Base-by-base conservation (phyloP, 1,140 invertebrate genomes). In the Rhagoletis pomonella region DNA sequence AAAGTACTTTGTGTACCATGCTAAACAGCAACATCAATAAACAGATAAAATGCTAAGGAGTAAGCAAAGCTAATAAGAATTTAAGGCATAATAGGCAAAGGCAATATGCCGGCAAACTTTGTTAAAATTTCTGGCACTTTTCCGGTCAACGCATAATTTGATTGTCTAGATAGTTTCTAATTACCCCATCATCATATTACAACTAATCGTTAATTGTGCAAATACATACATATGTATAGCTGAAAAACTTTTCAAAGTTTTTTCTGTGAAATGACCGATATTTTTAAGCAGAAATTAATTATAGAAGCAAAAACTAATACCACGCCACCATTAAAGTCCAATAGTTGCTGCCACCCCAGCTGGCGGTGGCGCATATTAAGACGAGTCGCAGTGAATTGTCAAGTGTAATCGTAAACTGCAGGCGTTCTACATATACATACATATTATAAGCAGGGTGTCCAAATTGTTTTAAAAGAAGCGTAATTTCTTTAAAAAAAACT, bases 331-430 rank as follows among this genome's bases (percentile, higher is more conserved):
- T 62, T 62, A 62, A 62, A 62, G 4, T 2, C 7, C n/a, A 14
- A 14, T 12, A 17, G 60, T n/a, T 12, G 29, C 60, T 14, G 7
- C 60, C 17, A 17, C 60, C 60, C 4, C n/a, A 62, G 60, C 17
- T 4, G 4, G 1, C 47, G 7, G 7, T 47, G 47, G 6, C 14
- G 2, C 19, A n/a, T n/a, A 55, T 77, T 50, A 19, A 17, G 17
- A 4, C 73, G 17, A 19, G 50, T 5, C 47, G 73, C 10, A 47
- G 47, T 10, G 44, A 55, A 81, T 50, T 55, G 73, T 81, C 73
- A 81, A 81, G 73, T 55, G 73, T 81, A 81, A 81, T 55, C 73
- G 73, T 58, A 50, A 81, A 81, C 73, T 81, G 73, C 73, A 29
- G 73, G 12, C 50, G 50, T 55, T 55, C 5, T 55, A 55, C 10